Evolutionary conservation across 2,113 vertebrate genomes (phyloP).

Genomic region (Cyanoderma ruficeps): DNA sequence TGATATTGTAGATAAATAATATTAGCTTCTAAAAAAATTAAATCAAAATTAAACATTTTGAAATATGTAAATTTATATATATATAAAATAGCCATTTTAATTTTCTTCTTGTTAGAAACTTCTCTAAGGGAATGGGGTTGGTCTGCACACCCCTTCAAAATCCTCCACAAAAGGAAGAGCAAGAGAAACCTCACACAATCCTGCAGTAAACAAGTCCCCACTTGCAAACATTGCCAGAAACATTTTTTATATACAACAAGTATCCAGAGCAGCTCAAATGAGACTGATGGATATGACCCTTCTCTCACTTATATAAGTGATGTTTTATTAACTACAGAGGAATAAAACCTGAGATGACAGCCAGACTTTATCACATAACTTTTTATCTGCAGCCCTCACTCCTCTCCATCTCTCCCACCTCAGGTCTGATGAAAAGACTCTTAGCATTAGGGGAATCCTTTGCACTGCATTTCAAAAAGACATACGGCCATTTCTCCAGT

Average conservation of each 20-base stretch:
- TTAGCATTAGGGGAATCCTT: not conserved
- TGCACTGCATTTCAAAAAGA: not conserved
- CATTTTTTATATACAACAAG: not conserved
- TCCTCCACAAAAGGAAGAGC: not conserved
- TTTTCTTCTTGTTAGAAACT: not conserved
- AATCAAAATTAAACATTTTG: not conserved
- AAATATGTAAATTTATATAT: not conserved
- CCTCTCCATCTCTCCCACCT: not conserved
- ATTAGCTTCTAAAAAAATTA: not conserved
- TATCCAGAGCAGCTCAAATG: not conserved
- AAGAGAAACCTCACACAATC: not conserved
- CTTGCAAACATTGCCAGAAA: not conserved
- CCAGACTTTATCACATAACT: not conserved
- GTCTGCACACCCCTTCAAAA: not conserved
- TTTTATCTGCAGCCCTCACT: not conserved
- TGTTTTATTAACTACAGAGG: not conserved
- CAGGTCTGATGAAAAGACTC: not conserved
- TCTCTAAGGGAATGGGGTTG: accelerated
- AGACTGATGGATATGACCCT: not conserved
- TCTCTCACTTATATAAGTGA: not conserved
- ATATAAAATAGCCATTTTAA: accelerated
- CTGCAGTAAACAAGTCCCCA: not conserved
- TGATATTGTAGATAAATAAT: not conserved
- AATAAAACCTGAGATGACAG: not conserved
- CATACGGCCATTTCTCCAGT: not conserved